Base-by-base conservation (phyloP, 2,797 vertebrate genomes). In the Cyclopterus lumpus region DNA sequence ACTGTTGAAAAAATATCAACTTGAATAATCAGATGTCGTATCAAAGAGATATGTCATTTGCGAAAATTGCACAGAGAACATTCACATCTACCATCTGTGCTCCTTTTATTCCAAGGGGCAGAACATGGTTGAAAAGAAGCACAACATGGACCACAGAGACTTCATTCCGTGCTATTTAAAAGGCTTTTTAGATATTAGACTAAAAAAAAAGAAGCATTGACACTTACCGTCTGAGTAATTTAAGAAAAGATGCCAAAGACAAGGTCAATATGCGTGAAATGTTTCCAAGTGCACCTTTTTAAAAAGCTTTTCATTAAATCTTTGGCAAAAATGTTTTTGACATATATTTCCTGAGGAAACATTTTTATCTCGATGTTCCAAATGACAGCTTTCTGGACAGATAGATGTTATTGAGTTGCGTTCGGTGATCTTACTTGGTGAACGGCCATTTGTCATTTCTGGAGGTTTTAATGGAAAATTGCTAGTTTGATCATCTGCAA, bases 401-500 rank as follows among this genome's bases (percentile, higher is more conserved):
- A 24, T 16, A 46, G 6, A 28, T 54, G 14, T 16, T 28, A 6
- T 26, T 26, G 51, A 14, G 51, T 6, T 12, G n/a, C 48, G 22
- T 51, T 51, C 24, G 20, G 6, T 15, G 40, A 18, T 63, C 59
- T n/a, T 9, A 48, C 78, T 81, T 36, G 12, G 4, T 46, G 54
- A 58, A 78, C 72, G 3, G 10, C 63, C 51, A 42, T 72, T 66
- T 75, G 59, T 71, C 74, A 38, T 71, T 67, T 40, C 44, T 38
- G 14, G 5, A 42, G 18, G 46, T 30, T 79, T 80, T 75, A 67
- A 77, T 82, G 46, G 40, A 58, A 71, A 79, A 79, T 42, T 34
- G 30, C 49, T 32, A 5, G 60, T 87, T 80, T 75, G 57, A 70
- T 76, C n/a, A 79, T 84, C 71, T 60, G 11, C 64, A 77, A 77